Evolutionary conservation across 2,797 vertebrate genomes (phyloP).

Genomic region (Myripristis jacobus): DNA sequence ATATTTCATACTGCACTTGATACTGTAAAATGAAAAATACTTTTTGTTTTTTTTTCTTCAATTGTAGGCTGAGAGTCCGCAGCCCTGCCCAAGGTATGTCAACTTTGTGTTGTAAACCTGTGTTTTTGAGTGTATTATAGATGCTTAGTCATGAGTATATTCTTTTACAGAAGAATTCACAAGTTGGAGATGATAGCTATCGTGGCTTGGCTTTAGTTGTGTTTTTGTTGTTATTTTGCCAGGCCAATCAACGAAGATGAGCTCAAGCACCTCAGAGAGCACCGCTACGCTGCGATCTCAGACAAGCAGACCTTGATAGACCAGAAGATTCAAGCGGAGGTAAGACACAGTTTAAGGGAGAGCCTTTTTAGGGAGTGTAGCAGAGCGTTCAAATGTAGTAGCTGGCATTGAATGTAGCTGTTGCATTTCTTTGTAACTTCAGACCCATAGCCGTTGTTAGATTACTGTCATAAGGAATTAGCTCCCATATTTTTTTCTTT

Average conservation of each 20-base stretch:
- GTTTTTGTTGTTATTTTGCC: not conserved
- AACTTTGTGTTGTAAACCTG: not conserved
- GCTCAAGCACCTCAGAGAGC: conserved; percentile 89
- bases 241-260: conserved; percentile 96
- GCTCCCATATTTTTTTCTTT: conserved; percentile 51
- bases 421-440: not conserved
- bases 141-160: not conserved
- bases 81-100: conserved; percentile 89
- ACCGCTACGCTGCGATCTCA: conserved; percentile 90
- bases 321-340: conserved; percentile 90
- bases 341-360: conserved; percentile 62
- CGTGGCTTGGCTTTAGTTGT: not conserved
- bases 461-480: not conserved
- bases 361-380: not conserved
- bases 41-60: conserved; percentile 53
- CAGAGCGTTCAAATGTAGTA: not conserved
- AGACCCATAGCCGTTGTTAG: not conserved
- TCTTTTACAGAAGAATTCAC: not conserved
- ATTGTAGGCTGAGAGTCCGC: conserved; percentile 92
- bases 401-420: not conserved
- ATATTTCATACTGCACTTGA: not conserved
- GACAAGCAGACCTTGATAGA: conserved; percentile 90
- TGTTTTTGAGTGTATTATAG: not conserved
- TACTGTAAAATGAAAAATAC: conserved; percentile 8
- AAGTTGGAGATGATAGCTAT: not conserved